Evolutionary conservation across 2,113 vertebrate species (phyloP), one percentile per base, ranked within the genome.

Genomic region (Castor canadensis): DNA sequence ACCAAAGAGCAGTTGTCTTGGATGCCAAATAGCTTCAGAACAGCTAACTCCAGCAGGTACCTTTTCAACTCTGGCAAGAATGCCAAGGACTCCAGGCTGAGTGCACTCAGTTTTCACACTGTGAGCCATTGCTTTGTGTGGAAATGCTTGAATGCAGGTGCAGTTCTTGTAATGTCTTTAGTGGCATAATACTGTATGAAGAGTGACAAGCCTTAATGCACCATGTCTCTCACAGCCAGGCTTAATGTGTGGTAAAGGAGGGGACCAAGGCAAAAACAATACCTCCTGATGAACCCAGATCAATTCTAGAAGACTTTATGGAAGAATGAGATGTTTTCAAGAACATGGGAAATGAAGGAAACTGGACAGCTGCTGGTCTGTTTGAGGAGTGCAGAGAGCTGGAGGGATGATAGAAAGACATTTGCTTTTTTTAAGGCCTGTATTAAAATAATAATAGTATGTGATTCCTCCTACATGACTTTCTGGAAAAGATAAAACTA

Each of bases 41-140:
- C 16, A 47, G 80, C 85, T 90, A 56, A 83, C 66, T 58, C 91
- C 83, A 60, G 17, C 12, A 84, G 72, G 90, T 89, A 79, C 47
- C 67, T 81, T 89, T 96, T 89, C 71, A 95, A n/a, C 56, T 69
- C 73, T 87, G 89, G 75, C 92, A 96, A 91, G 71, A 91, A 82
- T 93, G 80, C 49, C 80, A 82, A 92, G 26, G 80, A 90, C 20
- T 85, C 38, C 3, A 9, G 71, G 56, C 56, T 87, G 52, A 72
- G 38, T 16, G 40, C 6, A 8, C 62, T 92, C 60, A 35, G 43
- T 64, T 86, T 95, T 87, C 72, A 94, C 22, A 66, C 67, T 35
- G 9, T 30, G 62, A 92, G 80, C 60, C 66, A 24, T 32, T 81
- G 89, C 72, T 84, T 54, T 93, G 17, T 60, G 87, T 43, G 35